Evolutionary conservation across 2,888 invertebrate genomes (phyloP), one percentile per base, ranked within the genome.

Genomic region (Dastarcus helophoroides): DNA sequence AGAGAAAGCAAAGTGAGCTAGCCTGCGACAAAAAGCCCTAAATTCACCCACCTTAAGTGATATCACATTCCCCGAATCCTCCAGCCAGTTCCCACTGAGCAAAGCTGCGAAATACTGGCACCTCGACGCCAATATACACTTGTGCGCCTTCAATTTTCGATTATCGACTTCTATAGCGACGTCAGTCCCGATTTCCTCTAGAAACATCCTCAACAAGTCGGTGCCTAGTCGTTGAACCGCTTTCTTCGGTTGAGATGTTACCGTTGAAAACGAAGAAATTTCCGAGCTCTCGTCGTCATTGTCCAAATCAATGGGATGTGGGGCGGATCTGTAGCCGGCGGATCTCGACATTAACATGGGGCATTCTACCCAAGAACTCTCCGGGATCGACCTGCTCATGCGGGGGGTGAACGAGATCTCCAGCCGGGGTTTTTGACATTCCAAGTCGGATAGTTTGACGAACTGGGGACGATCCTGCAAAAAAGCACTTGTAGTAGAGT

Each of bases 81-180:
- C 84, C 14, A 81, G 73, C 75, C 84, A 86, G 34, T 82, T 79
- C 2, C 89, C 90, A 42, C 85, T 85, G 14, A 93, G 61, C 62
- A 91, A 79, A 10, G 85, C 89, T 5, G 89, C 88, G 61, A 94
- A 94, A 59, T 91, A 93, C 54, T 85, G 86, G 54, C 91, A 93
- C 31, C 93, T 69, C 8, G 90, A 89, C 29, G 88, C 81, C 37
- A 94, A 64, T 49, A 94, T 86, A 57, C 91, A 91, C 60, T 88
- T 88, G 56, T 91, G 91, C 2, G 91, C 91, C 53, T 79, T 79
- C 28, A 93, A 78, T 29, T 81, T 72, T 28, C 80, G 71, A 1
- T 85, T 88, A 22, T 78, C 78, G 7, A 88, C 86, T 55, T 88
- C 84, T 6, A 88, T 77, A 3, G 79, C 73, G 24, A 89, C 86